Evolutionary conservation across 35 echinoderm and acorn worm genomes (phyloP).

Genomic region (Holothuria glaberrima): DNA sequence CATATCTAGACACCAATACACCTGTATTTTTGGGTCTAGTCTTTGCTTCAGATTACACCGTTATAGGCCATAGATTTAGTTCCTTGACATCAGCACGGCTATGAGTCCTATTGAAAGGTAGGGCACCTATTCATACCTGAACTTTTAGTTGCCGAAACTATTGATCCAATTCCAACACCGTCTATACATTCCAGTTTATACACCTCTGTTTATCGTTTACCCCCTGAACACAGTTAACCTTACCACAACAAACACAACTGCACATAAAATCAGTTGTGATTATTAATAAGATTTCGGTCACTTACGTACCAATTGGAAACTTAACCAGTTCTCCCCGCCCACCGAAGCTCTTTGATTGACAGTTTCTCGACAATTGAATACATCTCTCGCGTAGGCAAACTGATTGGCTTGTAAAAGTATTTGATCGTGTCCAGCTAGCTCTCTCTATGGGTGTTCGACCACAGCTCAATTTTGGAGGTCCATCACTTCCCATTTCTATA

Average conservation of each 20-base stretch:
- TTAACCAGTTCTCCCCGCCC: constrained; percentile 49
- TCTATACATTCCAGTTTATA: too few relatives aligned
- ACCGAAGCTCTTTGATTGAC: constrained; percentile 39
- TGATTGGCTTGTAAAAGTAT: constrained; percentile 60
- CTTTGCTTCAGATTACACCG: too few relatives aligned
- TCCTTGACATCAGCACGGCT: too few relatives aligned
- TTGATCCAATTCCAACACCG: too few relatives aligned
- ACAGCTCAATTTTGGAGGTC: constrained; percentile 35
- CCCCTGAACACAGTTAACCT: constrained; percentile 37
- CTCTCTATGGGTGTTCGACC: constrained; percentile 49
- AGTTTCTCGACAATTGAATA: neutral
- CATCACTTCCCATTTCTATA: neutral
- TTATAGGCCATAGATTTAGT: too few relatives aligned
- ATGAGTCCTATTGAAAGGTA: too few relatives aligned
- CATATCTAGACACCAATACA: too few relatives aligned
- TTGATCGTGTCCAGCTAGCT: constrained; percentile 50
- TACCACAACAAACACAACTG: constrained; percentile 53
- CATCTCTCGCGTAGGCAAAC: neutral
- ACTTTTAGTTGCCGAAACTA: too few relatives aligned
- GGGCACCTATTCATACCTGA: too few relatives aligned
- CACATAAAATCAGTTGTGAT: constrained; percentile 49
- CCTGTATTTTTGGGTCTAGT: too few relatives aligned
- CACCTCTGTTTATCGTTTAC: constrained; percentile 41
- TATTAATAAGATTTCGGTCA: constrained; percentile 63
- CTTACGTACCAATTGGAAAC: constrained; percentile 61